Base-by-base conservation (phyloP, 2,888 invertebrate genomes). In the Macropis europaea region DNA sequence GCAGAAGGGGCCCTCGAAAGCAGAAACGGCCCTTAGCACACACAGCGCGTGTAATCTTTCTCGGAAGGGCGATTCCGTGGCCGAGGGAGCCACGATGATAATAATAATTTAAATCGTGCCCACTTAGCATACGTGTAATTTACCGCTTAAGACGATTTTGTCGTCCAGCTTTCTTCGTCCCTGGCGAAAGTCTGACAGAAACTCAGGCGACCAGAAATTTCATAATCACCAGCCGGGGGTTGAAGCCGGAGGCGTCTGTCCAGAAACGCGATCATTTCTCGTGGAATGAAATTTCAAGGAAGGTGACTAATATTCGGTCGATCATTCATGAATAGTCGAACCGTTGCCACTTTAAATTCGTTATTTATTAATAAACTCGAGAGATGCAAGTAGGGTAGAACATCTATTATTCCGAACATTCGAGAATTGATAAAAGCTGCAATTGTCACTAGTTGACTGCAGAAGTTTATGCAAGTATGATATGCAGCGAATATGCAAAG, bases 51-150 rank as follows among this genome's bases (percentile, higher is more conserved):
- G 84, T 84, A 85, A 86, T 86, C 77, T 82, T 87, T 87, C 86
- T 84, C 73, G 79, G 87, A 87, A 87, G 79, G 79, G 82, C 77
- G 77, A 76, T 75, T 77, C 79, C 64, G 73, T 74, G 77, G 69
- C 66, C 77, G 77, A 70, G 62, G 69, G 68, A 67, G n/a, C 67
- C 72, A 73, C 74, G 83, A 85, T 86, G 84, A 87, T 87, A 85
- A 88, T 88, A 88, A 88, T 88, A 87, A 88, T 88, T 84, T 85
- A 80, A 86, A 84, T 85, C 78, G 81, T 72, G 81, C 61, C 84
- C 88, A 85, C 84, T 88, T 86, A 87, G 86, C 86, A 85, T 86
- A 86, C 83, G 87, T 87, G 82, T 84, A 88, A 88, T 87, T 87
- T 88, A 80, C 82, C 81, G 84, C 77, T 85, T 83, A 84, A 80